These are phyloP conservation scores for Dendrocincla tyrannina DNA, from an alignment of 2,797 vertebrate species.

Conservation along the genomic window DNA sequence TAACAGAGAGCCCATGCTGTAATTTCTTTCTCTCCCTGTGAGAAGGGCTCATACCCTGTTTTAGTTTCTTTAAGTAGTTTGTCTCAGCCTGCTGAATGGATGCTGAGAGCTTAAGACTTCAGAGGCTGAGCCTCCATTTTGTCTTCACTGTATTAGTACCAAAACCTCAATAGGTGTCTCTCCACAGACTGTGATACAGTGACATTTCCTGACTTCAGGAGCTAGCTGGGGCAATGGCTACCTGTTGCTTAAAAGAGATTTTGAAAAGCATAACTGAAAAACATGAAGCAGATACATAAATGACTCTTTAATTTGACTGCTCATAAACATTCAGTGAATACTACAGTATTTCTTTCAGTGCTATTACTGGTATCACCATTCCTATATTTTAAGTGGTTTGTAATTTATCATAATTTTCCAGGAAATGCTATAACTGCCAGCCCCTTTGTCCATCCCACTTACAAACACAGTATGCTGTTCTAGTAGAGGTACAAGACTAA, in stretches of 20 bases:
- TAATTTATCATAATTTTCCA: background rate
- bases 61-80: background rate
- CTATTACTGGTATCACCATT: background rate
- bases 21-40: background rate
- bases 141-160: background rate
- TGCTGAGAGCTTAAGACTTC: background rate
- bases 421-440: background rate
- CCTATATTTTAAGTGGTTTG: background rate
- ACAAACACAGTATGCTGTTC: background rate
- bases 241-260: background rate
- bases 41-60: background rate
- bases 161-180: background rate
- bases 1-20: rapidly evolving
- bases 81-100: background rate
- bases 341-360: background rate
- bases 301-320: background rate
- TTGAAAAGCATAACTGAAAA: background rate
- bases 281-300: background rate
- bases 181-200: background rate
- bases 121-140: background rate
- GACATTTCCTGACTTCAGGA: background rate
- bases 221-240: background rate
- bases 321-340: background rate
- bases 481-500: background rate
- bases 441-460: background rate